Evolutionary conservation across 2,888 invertebrate species (phyloP).

Genomic region (Meiosimyza platycephala): DNA sequence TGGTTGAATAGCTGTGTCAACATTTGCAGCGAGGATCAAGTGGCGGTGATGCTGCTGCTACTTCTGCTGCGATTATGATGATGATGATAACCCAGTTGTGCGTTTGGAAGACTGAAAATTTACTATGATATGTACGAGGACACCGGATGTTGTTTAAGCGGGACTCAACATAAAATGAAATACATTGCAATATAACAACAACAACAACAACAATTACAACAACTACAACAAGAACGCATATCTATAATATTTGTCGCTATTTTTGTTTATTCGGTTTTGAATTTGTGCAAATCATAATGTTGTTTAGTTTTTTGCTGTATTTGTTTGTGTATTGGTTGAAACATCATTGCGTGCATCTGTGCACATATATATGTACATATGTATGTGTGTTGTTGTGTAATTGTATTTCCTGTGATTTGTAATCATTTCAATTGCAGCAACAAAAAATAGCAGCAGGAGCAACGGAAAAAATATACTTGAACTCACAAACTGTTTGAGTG

Average conservation of each 20-base stretch:
- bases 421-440: constrained; percentile 5
- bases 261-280: constrained; percentile 13
- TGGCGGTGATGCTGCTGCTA: not conserved
- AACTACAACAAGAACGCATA: not conserved
- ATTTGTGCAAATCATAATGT: constrained; percentile 18
- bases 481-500: too few species aligned
- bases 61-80: too few species aligned
- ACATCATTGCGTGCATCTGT: not conserved
- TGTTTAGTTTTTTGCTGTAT: not conserved
- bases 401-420: constrained; percentile 33
- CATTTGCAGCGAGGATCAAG: constrained; percentile 31
- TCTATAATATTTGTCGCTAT: not conserved
- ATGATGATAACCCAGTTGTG: too few species aligned
- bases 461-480: too few species aligned
- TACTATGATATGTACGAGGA: too few species aligned
- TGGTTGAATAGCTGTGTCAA: constrained; percentile 31
- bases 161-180: too few species aligned
- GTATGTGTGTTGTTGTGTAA: constrained; percentile 1
- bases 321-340: not conserved
- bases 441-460: too few species aligned
- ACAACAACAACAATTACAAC: too few species aligned
- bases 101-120: too few species aligned
- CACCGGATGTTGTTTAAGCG: too few species aligned
- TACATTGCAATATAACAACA: too few species aligned
- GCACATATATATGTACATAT: too few species aligned